Conservation (phyloP, 2,797 vertebrate genomes). For the Ceryle rudis region DNA sequence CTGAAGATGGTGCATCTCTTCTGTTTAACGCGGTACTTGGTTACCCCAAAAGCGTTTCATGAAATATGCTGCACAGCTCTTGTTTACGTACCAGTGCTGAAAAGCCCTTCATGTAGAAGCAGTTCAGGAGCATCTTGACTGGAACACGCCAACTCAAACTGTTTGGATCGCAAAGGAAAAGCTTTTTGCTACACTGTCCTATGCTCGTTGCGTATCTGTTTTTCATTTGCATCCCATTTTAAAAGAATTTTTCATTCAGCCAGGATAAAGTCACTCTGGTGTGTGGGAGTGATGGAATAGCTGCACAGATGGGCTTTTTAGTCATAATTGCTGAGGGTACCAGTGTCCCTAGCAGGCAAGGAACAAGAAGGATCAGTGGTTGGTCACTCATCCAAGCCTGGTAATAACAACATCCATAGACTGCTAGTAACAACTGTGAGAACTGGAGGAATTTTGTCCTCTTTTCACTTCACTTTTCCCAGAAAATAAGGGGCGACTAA, state of each 20-base stretch:
- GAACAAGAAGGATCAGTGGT: neutral
- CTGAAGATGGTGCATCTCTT: neutral
- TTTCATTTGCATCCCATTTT: slow-evolving; percentile 40
- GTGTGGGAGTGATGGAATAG: slow-evolving; percentile 46
- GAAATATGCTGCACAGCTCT: neutral
- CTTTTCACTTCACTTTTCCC: neutral
- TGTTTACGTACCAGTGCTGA: neutral
- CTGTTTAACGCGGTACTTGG: neutral
- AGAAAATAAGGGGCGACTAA: neutral
- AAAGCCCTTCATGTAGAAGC: neutral
- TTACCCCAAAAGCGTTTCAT: neutral
- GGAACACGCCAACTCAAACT: neutral
- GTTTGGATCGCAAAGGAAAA: neutral
- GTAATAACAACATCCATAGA: neutral
- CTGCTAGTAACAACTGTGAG: neutral
- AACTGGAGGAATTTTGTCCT: neutral
- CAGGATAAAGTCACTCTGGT: slow-evolving; percentile 3
- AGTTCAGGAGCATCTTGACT: neutral
- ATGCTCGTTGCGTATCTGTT: neutral
- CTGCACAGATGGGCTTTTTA: slow-evolving; percentile 39
- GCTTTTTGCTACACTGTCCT: neutral
- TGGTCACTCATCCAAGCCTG: neutral
- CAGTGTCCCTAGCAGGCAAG: neutral
- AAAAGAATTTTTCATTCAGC: neutral
- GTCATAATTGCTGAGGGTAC: neutral